Conservation (phyloP, 2,113 vertebrate species). For the Apteryx owenii region DNA sequence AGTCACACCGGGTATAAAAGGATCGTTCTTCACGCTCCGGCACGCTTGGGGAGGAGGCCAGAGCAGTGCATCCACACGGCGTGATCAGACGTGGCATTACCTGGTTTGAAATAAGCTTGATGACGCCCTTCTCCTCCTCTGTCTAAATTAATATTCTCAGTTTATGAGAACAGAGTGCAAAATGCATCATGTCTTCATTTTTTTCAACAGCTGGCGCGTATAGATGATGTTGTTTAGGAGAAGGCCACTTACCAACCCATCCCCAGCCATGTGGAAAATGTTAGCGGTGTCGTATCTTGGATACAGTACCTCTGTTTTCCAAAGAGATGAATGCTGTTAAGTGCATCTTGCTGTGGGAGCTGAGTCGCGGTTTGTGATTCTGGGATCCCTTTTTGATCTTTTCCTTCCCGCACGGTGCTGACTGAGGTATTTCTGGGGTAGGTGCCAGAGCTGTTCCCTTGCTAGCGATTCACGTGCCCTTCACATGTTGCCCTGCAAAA, state of each 20-base stretch:
- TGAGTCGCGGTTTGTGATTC: background rate
- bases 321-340: conserved; percentile 9
- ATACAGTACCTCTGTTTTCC: conserved; percentile 56
- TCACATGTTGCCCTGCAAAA: conserved; percentile 39
- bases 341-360: conserved; percentile 23
- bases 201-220: background rate
- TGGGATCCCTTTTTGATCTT: background rate
- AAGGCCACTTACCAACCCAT: conserved; percentile 36
- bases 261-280: conserved; percentile 42
- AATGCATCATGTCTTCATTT: background rate
- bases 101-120: conserved; percentile 22
- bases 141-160: background rate
- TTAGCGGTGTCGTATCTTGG: conserved; percentile 14
- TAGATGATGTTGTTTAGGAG: conserved; percentile 29
- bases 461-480: conserved; percentile 62
- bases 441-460: conserved; percentile 56
- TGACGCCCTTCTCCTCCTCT: background rate
- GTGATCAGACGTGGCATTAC: background rate
- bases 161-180: background rate
- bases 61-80: background rate
- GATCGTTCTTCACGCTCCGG: conserved; percentile 44
- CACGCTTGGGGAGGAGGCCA: conserved; percentile 25
- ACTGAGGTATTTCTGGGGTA: conserved; percentile 65
- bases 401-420: conserved; percentile 43
- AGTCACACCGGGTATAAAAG: conserved; percentile 55